Evolutionary conservation across 2,797 vertebrate genomes (phyloP).

Genomic region (Argyrosomus regius): DNA sequence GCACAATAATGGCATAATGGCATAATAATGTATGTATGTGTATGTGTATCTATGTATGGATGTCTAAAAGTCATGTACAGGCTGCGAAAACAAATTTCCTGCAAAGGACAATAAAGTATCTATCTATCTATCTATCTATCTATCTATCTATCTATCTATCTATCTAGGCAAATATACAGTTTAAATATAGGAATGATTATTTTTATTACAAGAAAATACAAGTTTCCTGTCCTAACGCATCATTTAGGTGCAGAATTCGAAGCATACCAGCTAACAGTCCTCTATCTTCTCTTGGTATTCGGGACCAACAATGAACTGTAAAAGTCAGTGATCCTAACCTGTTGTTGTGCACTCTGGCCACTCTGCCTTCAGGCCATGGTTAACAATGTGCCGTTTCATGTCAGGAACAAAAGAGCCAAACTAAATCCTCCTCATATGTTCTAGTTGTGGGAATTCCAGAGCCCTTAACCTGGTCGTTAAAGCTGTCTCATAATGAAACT

Average conservation of each 20-base stretch:
- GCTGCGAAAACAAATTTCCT: too few species aligned
- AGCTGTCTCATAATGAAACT: constrained; percentile 77
- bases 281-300: background rate
- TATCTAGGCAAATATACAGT: too few species aligned
- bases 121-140: too few species aligned
- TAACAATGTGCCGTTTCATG: constrained; percentile 78
- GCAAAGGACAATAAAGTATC: too few species aligned
- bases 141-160: too few species aligned
- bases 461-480: constrained; percentile 73
- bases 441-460: constrained; percentile 75
- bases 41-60: too few species aligned
- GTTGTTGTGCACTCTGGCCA: constrained; percentile 45
- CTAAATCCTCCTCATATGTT: constrained; percentile 78
- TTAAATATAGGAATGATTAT: too few species aligned
- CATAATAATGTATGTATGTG: too few species aligned
- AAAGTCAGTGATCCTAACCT: constrained; percentile 46
- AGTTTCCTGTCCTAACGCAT: background rate
- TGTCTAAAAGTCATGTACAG: too few species aligned
- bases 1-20: too few species aligned
- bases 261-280: background rate
- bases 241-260: background rate
- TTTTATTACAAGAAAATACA: too few species aligned
- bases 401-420: constrained; percentile 75
- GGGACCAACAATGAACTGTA: background rate
- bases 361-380: constrained; percentile 62